Evolutionary conservation across 1,140 invertebrate species (phyloP).

Genomic region (Caerostris darwini): DNA sequence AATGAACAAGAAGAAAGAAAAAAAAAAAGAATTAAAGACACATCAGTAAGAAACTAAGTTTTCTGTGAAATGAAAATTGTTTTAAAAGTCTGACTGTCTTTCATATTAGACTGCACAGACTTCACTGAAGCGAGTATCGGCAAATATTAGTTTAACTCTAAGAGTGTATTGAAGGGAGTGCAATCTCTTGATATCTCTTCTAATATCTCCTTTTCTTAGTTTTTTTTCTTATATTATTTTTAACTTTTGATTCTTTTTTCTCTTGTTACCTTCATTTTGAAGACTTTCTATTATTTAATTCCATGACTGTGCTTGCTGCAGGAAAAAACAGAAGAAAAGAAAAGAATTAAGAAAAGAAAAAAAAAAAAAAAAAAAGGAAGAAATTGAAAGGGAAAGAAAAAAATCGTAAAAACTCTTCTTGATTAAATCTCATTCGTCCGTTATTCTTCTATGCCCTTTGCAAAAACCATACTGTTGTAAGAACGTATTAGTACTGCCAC

Average conservation of each 20-base stretch:
- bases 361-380: neutral
- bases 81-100: slow-evolving; percentile 70
- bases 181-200: slow-evolving; percentile 64
- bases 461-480: slow-evolving; percentile 19
- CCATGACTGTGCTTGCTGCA: neutral
- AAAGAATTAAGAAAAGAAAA: neutral
- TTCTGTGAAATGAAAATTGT: slow-evolving; percentile 72
- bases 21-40: neutral
- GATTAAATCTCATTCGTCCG: slow-evolving; percentile 72
- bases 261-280: slow-evolving; percentile 70
- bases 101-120: slow-evolving; percentile 57
- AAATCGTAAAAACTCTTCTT: slow-evolving; percentile 44
- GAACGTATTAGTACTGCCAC: slow-evolving; percentile 33
- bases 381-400: neutral
- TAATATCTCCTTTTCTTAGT: slow-evolving; percentile 40
- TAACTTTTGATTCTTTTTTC: slow-evolving; percentile 46
- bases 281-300: slow-evolving; percentile 65
- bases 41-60: slow-evolving; percentile 59
- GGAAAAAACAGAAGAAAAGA: slow-evolving; percentile 1
- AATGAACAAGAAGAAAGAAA: neutral
- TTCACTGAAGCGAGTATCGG: slow-evolving; percentile 40
- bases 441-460: slow-evolving; percentile 6
- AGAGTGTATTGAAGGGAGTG: slow-evolving; percentile 26
- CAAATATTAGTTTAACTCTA: slow-evolving; percentile 73
- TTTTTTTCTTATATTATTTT: slow-evolving; percentile 21